Percentiles rank a stretch among this genome's conserved stretches.
Evolutionary conservation across 2,797 vertebrate genomes (phyloP).

Genomic region (Microctenopoma lineatum): DNA sequence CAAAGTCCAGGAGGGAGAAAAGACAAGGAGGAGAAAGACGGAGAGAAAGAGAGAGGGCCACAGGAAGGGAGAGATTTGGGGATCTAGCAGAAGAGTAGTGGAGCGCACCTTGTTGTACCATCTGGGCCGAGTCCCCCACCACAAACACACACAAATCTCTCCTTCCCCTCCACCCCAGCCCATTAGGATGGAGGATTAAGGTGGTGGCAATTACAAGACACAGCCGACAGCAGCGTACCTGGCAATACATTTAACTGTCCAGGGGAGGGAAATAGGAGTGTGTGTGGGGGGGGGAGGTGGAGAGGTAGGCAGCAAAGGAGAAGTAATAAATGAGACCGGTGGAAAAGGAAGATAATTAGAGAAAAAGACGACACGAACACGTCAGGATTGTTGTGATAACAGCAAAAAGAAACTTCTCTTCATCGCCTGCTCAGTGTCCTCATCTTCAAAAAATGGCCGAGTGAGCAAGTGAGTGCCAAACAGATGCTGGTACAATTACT

Average conservation of each 20-base stretch:
- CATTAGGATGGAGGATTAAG: slow-evolving; percentile 82
- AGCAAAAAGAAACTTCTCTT: slow-evolving; percentile 58
- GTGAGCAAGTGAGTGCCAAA: slow-evolving; percentile 73
- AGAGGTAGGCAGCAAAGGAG: slow-evolving; percentile 31
- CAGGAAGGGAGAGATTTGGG: slow-evolving; percentile 66
- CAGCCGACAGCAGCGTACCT: slow-evolving; percentile 75
- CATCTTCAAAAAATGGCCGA: slow-evolving; percentile 62
- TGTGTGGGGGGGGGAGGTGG: slow-evolving; percentile 12
- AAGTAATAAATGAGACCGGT: slow-evolving; percentile 51
- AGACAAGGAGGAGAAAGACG: slow-evolving; percentile 49
- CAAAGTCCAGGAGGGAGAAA: slow-evolving; percentile 76
- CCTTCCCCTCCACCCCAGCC: slow-evolving; percentile 51
- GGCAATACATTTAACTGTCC: slow-evolving; percentile 79
- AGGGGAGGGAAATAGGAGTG: slow-evolving; percentile 32
- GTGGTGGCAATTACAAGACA: slow-evolving; percentile 81
- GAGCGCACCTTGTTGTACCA: slow-evolving; percentile 83
- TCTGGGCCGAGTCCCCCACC: slow-evolving; percentile 75
- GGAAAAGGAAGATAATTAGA: slow-evolving; percentile 23
- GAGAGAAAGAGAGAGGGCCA: slow-evolving; percentile 51
- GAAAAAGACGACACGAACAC: slow-evolving; percentile 18
- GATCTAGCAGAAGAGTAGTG: slow-evolving; percentile 74
- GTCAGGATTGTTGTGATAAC: slow-evolving; percentile 49
- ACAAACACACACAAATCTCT: slow-evolving; percentile 49
- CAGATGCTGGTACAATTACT: slow-evolving; percentile 84
- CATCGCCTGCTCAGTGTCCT: slow-evolving; percentile 33